Percentiles rank a stretch among this genome's conserved stretches.
Evolutionary conservation across 1,140 invertebrate species (phyloP).

Genomic region (Bathynomus jamesi): DNA sequence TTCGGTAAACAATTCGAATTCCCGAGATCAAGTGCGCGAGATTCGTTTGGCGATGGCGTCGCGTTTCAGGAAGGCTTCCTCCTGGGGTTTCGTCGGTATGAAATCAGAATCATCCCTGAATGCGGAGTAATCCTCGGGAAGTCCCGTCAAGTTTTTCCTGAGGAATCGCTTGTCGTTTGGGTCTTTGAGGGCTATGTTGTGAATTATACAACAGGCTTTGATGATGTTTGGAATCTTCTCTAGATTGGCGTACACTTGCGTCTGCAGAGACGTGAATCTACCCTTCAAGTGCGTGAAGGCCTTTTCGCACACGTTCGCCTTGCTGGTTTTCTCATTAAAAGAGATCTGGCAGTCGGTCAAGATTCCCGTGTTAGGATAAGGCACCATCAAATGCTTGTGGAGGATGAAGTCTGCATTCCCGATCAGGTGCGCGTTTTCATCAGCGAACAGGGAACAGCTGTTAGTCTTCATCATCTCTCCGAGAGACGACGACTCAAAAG

Average conservation of each 20-base stretch:
- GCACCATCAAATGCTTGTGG: not conserved
- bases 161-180: not conserved
- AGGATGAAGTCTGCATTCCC: not conserved
- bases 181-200: not conserved
- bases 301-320: not conserved
- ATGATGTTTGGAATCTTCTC: not conserved
- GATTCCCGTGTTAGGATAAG: not conserved
- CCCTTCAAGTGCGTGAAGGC: not conserved
- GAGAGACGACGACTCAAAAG: not conserved
- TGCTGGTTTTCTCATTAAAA: not conserved
- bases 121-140: not conserved
- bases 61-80: not conserved
- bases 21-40: too few relatives aligned
- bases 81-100: not conserved
- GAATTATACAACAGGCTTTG: not conserved
- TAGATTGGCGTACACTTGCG: not conserved
- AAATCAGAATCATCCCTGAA: not conserved
- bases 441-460: not conserved
- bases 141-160: not conserved
- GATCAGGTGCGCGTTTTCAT: not conserved
- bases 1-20: too few relatives aligned
- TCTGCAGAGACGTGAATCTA: not conserved
- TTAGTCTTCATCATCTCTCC: not conserved
- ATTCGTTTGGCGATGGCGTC: not conserved
- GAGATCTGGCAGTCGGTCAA: not conserved